Percentiles rank a stretch among this genome's conserved stretches.
These are phyloP conservation scores for Drosophila lacteicornis DNA, from an alignment of 1,140 invertebrate species.

Conservation along the genomic window DNA sequence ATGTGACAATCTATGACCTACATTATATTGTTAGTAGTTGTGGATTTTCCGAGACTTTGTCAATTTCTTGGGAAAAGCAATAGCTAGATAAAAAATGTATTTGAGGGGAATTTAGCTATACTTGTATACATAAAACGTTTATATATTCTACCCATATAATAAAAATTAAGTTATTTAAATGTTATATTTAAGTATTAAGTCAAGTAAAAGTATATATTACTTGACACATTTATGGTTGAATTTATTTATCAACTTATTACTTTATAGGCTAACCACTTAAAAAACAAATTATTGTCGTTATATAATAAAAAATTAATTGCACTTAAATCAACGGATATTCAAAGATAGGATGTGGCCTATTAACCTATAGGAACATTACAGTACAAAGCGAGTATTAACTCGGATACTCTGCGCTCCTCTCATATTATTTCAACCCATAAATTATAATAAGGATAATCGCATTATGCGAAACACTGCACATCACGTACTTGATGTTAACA, in stretches of 20 bases:
- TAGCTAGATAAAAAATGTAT: no score
- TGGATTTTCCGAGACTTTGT: not conserved
- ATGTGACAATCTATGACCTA: not conserved
- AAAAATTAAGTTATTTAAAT: no score
- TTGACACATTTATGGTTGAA: not conserved
- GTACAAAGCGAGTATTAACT: not conserved
- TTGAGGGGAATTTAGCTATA: no score
- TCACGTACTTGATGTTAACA: slow-evolving; percentile 39
- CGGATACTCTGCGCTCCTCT: not conserved
- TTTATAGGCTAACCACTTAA: not conserved
- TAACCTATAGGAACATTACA: slow-evolving; percentile 1
- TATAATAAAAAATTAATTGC: slow-evolving; percentile 12
- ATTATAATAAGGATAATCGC: slow-evolving; percentile 36
- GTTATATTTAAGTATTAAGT: no score
- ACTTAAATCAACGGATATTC: slow-evolving; percentile 16
- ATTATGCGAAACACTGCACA: slow-evolving; percentile 29
- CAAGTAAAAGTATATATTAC: no score
- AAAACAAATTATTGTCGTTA: not conserved
- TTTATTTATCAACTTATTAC: not conserved
- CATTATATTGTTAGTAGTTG: not conserved
- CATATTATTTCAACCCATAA: slow-evolving; percentile 10
- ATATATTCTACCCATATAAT: no score
- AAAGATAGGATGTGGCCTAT: not conserved
- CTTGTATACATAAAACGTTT: no score
- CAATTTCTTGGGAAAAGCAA: not conserved